Evolutionary conservation across 2,888 invertebrate species (phyloP), one percentile per base, ranked within the genome.

Genomic region (Hyppa rectilinea): DNA sequence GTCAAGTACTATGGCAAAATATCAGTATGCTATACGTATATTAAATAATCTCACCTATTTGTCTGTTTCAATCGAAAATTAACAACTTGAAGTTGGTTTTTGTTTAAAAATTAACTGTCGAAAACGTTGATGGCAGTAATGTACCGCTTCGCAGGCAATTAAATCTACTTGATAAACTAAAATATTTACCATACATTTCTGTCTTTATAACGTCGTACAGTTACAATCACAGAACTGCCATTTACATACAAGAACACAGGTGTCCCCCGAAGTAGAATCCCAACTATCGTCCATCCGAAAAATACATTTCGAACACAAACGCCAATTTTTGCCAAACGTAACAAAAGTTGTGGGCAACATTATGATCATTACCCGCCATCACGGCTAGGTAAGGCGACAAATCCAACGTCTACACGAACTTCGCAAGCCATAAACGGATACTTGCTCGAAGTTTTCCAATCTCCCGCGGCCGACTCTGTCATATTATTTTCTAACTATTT

Each of bases 401-500:
- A 86, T 85, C 84, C 77, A 63, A 80, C 80, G 76, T 71, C 79
- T 75, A 76, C 83, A 74, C 82, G 77, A 87, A 88, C 85, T 89
- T 87, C 75, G 70, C 71, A 75, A 87, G 88, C 88, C 88, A 89
- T 89, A 89, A 89, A 89, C 87, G 88, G 85, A 85, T 87, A 86
- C 78, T 86, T 81, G 79, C 71, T 62, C 75, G 79, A 91, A 91
- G 89, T 91, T 91, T 91, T 91, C 91, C 91, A 91, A 91, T 91
- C 91, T 89, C 88, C 78, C 72, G 78, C 79, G 71, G 86, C 78
- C 87, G 82, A 78, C 78, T 83, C 87, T 87, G 89, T 91, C 90
- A 88, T 93, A 91, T 92, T 91, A 92, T 92, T 92, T 91, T 90
- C 91, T 90, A 90, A 91, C 89, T 88, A 91, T 91, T 89, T 91